Base-by-base conservation (phyloP, 2,888 invertebrate genomes). In the Mimachlamys varia region DNA sequence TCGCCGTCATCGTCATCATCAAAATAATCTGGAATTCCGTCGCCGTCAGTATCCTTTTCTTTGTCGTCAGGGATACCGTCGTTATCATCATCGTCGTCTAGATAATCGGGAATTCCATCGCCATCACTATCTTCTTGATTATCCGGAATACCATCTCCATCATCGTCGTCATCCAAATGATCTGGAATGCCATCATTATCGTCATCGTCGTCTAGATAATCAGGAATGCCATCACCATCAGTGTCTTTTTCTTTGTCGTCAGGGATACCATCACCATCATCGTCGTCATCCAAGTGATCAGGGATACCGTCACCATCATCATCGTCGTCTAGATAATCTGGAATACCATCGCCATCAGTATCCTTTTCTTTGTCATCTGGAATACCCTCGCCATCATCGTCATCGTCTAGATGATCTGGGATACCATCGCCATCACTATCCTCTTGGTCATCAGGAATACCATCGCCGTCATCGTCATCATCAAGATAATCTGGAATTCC, bases 401-500 rank as follows among this genome's bases (percentile, higher is more conserved):
- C n/a, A n/a, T n/a, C n/a, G n/a, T n/a, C n/a, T n/a, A n/a, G n/a
- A n/a, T n/a, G n/a, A n/a, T 95, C 94, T 27, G 94, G 94, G 53
- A 95, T 94, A 19, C 95, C 95, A 91, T 95, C 94, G n/a, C 92
- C 93, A 91, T 95, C 94, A 37, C 87, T 87, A 55, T 94, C 92
- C 90, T 92, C 90, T 37, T 44, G 19, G 62, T 93, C 92, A 90
- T 95, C 95, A 2, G 95, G 94, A 62, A 95, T 94, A 4, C 95
- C 95, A 91, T 95, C 95, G 12, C 94, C 94, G 91, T 95, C 93
- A 15, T 87, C 89, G 58, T 94, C 92, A 7, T 92, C 90, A 76
- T 95, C n/a, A n/a, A n/a, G 88, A 90, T 94, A 88, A 92, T 96
- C 95, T 12, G 95, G 95, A 15, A 96, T 95, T n/a, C 96, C 96